phyloP scores from a whole-genome alignment of 35 echinoderm and acorn worm species.

The Apostichopus japonicus region DNA sequence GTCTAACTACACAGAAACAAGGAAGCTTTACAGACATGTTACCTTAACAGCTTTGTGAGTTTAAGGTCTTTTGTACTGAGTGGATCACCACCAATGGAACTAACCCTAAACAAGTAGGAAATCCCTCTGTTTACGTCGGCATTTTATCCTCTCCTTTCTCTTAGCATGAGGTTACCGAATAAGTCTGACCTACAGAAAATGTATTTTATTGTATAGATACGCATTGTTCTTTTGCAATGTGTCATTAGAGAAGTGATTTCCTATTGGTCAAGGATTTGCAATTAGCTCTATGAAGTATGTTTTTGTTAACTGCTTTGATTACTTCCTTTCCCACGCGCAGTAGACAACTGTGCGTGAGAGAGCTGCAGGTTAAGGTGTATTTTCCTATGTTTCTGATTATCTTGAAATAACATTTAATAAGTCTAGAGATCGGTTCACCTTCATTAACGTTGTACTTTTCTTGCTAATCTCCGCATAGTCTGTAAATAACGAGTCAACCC shows the following conservation, averaged over 20 bases:
- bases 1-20: not conserved
- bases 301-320: slow-evolving; percentile 38
- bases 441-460: slow-evolving; percentile 3
- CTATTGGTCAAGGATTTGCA: slow-evolving; percentile 57
- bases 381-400: not conserved
- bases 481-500: too few relatives aligned
- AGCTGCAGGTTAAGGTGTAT: not conserved
- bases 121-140: not conserved
- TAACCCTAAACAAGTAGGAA: not conserved
- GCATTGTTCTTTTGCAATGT: slow-evolving; percentile 36
- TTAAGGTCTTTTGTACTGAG: not conserved
- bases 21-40: not conserved
- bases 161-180: not conserved
- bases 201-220: not conserved
- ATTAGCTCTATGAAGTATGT: slow-evolving; percentile 53
- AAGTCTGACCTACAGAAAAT: slow-evolving; percentile 12
- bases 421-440: not conserved
- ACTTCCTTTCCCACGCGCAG: slow-evolving; percentile 45
- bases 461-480: not conserved
- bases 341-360: slow-evolving; percentile 41
- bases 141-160: not conserved
- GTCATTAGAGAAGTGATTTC: slow-evolving; percentile 48
- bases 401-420: slow-evolving; percentile 7
- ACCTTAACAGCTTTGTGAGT: not conserved
- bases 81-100: not conserved